A percentile compares a stretch with the other conserved stretches of the same genome.
phyloP scores from a whole-genome alignment of 2,888 invertebrate genomes.

The Hypena proboscidalis region DNA sequence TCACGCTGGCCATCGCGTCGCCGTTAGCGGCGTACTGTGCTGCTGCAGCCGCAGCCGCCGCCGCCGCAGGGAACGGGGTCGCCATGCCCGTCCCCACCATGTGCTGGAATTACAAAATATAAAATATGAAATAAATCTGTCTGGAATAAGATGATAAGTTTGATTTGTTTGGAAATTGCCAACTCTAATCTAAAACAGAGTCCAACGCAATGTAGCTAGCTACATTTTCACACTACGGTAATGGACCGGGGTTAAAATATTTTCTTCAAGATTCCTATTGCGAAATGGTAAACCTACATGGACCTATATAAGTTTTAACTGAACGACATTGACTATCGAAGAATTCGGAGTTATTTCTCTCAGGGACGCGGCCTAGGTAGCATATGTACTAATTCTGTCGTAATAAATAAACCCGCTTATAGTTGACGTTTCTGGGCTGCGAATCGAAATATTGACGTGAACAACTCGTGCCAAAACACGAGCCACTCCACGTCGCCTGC shows the following conservation, averaged over 20 bases:
- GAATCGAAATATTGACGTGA: slow-evolving; percentile 78
- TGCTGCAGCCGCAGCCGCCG: slow-evolving; percentile 86
- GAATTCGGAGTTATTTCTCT: slow-evolving; percentile 56
- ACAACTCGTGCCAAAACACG: slow-evolving; percentile 73
- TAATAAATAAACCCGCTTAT: slow-evolving; percentile 74
- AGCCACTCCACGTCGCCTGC: slow-evolving; percentile 44
- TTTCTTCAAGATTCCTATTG: too few species aligned
- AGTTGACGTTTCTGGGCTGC: slow-evolving; percentile 79
- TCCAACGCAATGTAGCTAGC: too few species aligned
- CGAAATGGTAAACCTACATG: too few species aligned
- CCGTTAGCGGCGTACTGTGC: slow-evolving; percentile 85
- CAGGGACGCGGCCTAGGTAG: slow-evolving; percentile 64
- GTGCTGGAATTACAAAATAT: slow-evolving; percentile 88
- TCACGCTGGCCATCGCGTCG: slow-evolving; percentile 82
- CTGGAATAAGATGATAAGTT: too few species aligned
- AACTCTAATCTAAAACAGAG: too few species aligned
- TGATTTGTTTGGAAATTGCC: too few species aligned
- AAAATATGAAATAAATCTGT: slow-evolving; percentile 14
- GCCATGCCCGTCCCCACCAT: slow-evolving; percentile 97
- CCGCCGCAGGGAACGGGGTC: slow-evolving; percentile 89
- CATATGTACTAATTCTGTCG: slow-evolving; percentile 71
- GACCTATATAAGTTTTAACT: slow-evolving; percentile 37
- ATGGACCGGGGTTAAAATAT: too few species aligned
- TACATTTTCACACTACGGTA: too few species aligned
- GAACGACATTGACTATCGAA: slow-evolving; percentile 49